Evolutionary conservation across 2,888 invertebrate genomes (phyloP), one percentile per base, ranked within the genome.

Genomic region (Piscicola geometra): DNA sequence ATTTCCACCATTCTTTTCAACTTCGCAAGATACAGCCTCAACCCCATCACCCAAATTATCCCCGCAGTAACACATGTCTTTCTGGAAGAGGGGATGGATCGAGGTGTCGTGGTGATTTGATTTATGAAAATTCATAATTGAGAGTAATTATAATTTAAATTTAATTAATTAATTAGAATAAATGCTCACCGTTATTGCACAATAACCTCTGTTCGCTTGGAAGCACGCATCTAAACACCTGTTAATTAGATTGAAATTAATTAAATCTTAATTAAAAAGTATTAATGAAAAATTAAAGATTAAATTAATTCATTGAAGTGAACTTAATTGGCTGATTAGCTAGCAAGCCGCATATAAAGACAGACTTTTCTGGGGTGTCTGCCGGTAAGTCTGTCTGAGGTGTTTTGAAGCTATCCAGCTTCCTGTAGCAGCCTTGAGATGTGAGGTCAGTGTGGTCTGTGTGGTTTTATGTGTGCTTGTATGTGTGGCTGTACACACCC

Each of bases 141-240:
- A n/a, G n/a, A n/a, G n/a, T n/a, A n/a, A n/a, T n/a, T n/a, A n/a
- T n/a, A n/a, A n/a, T n/a, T n/a, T n/a, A n/a, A n/a, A n/a, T n/a
- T n/a, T n/a, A n/a, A n/a, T n/a, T n/a, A n/a, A n/a, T n/a, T n/a
- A n/a, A n/a, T n/a, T n/a, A n/a, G n/a, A n/a, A n/a, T n/a, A n/a
- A n/a, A n/a, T n/a, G 50, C 33, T 30, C 1, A 71, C 71, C n/a
- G 28, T 47, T 18, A 50, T 52, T 41, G 71, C 52, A 2, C 52
- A 33, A 52, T 28, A 71, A 30, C 52, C 71, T 25, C 3, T 71
- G 15, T 0, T 30, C 3, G 47, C 21, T 25, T 25, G 0, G 28
- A 50, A 50, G 71, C 71, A 71, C 21, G 21, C 52, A 9, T 71
- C 71, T 25, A 50, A 32, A 50, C 71, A 71, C 25, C 71, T 71